phyloP scores from a whole-genome alignment of 2,888 invertebrate species.

The Mayetiola destructor region DNA sequence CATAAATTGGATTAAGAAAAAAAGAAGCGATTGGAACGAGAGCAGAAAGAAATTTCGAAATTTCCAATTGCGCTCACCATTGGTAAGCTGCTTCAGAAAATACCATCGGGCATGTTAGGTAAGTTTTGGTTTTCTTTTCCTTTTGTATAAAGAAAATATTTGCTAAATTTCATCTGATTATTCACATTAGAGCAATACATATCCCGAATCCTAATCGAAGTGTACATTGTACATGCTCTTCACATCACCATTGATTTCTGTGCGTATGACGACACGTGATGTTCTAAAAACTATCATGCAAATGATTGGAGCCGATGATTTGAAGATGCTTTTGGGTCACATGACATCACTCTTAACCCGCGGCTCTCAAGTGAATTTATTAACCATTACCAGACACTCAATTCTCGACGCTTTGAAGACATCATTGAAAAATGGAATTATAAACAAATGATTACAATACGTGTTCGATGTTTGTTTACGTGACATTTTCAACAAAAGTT shows the following conservation, averaged over 20 bases:
- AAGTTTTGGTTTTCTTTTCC: not conserved
- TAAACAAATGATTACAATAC: slow-evolving; percentile 62
- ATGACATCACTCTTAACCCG: slow-evolving; percentile 63
- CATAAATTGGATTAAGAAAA: slow-evolving; percentile 69
- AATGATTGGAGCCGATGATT: slow-evolving; percentile 67
- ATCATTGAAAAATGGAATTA: slow-evolving; percentile 55
- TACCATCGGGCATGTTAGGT: slow-evolving; percentile 57
- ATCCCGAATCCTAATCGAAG: slow-evolving; percentile 73
- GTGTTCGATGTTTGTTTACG: slow-evolving; percentile 71
- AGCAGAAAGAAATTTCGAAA: slow-evolving; percentile 76
- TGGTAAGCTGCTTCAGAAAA: slow-evolving; percentile 75
- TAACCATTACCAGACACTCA: slow-evolving; percentile 76
- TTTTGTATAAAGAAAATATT: too few species aligned
- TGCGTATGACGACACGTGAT: slow-evolving; percentile 70
- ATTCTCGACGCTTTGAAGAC: slow-evolving; percentile 59
- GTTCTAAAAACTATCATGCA: slow-evolving; percentile 85
- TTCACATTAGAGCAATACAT: slow-evolving; percentile 45
- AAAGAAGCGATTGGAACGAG: slow-evolving; percentile 52
- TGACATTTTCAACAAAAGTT: slow-evolving; percentile 85
- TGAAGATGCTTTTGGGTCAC: slow-evolving; percentile 64
- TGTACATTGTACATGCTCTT: slow-evolving; percentile 83
- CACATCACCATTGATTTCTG: slow-evolving; percentile 75
- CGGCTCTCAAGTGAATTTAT: slow-evolving; percentile 88
- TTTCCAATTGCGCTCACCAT: slow-evolving; percentile 88
- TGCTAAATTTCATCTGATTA: not conserved